These are phyloP conservation scores for Glaucomys volans DNA, from an alignment of 2,113 vertebrate species.

Conservation along the genomic window DNA sequence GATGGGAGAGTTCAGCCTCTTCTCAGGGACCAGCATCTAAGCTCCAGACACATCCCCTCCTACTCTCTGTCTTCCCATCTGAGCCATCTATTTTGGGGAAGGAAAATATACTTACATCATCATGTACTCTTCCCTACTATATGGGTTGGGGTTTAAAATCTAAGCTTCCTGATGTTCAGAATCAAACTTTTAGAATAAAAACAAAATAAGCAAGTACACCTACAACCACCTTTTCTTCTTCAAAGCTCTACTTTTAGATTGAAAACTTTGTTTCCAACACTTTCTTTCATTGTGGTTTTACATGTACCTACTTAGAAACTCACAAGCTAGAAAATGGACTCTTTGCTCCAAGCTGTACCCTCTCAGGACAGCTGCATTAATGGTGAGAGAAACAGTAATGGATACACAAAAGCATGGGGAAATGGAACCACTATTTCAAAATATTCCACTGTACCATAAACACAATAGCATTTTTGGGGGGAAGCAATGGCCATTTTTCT, in stretches of 20 bases:
- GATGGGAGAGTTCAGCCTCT: background rate
- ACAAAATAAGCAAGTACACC: background rate
- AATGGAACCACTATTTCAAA: background rate
- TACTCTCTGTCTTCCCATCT: constrained; percentile 42
- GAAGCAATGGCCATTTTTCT: background rate
- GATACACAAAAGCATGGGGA: background rate
- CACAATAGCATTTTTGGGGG: background rate
- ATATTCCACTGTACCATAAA: background rate
- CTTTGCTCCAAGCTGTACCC: background rate
- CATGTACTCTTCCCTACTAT: background rate
- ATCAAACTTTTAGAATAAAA: background rate
- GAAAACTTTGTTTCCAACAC: background rate
- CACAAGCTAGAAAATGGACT: background rate
- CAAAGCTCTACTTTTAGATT: background rate
- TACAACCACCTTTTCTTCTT: background rate
- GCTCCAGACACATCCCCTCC: background rate
- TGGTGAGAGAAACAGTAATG: background rate
- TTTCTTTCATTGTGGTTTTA: background rate
- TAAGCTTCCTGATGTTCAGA: background rate
- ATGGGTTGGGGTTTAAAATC: background rate
- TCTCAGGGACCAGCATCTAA: background rate
- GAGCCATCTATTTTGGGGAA: constrained; percentile 26
- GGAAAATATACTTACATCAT: constrained; percentile 21
- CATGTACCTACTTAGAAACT: background rate
- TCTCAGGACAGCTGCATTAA: background rate